These are phyloP conservation scores for Isichthys henryi DNA, from an alignment of 2,113 vertebrate genomes.

Conservation along the genomic window DNA sequence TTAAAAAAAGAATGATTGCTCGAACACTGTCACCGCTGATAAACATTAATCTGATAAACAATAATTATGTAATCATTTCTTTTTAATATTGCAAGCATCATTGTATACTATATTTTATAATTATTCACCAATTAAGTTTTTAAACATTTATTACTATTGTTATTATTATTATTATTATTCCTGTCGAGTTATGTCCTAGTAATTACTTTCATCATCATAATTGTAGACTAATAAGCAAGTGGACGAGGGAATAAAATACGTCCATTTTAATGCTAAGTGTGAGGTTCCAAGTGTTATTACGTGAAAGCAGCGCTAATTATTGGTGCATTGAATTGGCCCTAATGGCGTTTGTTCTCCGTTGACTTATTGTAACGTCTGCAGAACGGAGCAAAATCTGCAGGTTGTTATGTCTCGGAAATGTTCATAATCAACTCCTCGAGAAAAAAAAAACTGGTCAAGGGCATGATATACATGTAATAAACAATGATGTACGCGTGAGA, in stretches of 20 bases:
- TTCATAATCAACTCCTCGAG: slow-evolving; percentile 39
- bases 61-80: neutral
- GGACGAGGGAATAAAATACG: neutral
- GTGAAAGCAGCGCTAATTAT: slow-evolving; percentile 69
- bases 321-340: slow-evolving; percentile 66
- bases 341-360: slow-evolving; percentile 67
- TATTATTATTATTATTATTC: neutral
- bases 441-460: slow-evolving; percentile 4
- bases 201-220: neutral
- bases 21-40: neutral
- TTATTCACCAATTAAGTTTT: slow-evolving; percentile 15
- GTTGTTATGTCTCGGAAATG: slow-evolving; percentile 46
- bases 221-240: neutral
- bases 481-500: neutral
- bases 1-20: neutral
- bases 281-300: slow-evolving; percentile 36
- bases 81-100: neutral
- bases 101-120: neutral
- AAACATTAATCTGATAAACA: neutral
- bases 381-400: slow-evolving; percentile 47
- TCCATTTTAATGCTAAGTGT: neutral
- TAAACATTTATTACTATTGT: neutral
- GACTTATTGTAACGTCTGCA: slow-evolving; percentile 45
- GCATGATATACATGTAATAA: slow-evolving; percentile 28
- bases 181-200: neutral